Percentiles rank a stretch among this genome's conserved stretches.
These are phyloP conservation scores for Gnatocerus cornutus DNA, from an alignment of 2,888 invertebrate species.

Conservation along the genomic window DNA sequence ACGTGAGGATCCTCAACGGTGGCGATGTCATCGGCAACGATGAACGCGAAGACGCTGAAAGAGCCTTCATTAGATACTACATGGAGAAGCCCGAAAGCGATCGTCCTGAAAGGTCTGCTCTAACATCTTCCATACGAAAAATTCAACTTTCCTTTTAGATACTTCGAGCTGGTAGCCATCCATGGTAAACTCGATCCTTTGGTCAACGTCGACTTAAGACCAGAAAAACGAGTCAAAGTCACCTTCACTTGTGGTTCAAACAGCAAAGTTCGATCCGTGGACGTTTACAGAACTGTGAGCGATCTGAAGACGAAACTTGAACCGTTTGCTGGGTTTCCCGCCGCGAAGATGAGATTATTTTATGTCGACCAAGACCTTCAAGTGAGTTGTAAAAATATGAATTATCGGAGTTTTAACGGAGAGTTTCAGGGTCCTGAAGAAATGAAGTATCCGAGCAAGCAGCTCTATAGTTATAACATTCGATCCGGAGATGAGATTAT, in stretches of 20 bases:
- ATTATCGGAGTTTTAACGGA: too few species aligned
- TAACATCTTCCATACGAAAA: neutral
- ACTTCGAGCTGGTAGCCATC: conserved; percentile 85
- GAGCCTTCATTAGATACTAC: conserved; percentile 93
- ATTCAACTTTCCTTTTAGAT: conserved; percentile 73
- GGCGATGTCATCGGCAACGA: conserved; percentile 88
- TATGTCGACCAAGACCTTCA: conserved; percentile 88
- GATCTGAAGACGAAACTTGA: conserved; percentile 89
- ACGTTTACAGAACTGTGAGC: conserved; percentile 86
- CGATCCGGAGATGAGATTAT: conserved; percentile 93
- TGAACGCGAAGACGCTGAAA: conserved; percentile 93
- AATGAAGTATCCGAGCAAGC: conserved; percentile 91
- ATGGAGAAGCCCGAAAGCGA: conserved; percentile 91
- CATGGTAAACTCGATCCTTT: conserved; percentile 94
- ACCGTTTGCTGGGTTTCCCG: conserved; percentile 85
- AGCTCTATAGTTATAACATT: conserved; percentile 93
- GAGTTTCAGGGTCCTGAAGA: conserved; percentile 86
- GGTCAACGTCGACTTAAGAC: conserved; percentile 89
- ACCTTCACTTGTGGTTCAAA: conserved; percentile 86
- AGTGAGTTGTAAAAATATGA: conserved; percentile 52
- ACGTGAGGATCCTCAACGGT: conserved; percentile 90
- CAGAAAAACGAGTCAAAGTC: conserved; percentile 90
- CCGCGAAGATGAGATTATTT: conserved; percentile 89
- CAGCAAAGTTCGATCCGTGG: conserved; percentile 83
- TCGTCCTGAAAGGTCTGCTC: conserved; percentile 81